These are phyloP conservation scores for Uloborus plumipes DNA, from an alignment of 2,888 invertebrate genomes.

Conservation along the genomic window DNA sequence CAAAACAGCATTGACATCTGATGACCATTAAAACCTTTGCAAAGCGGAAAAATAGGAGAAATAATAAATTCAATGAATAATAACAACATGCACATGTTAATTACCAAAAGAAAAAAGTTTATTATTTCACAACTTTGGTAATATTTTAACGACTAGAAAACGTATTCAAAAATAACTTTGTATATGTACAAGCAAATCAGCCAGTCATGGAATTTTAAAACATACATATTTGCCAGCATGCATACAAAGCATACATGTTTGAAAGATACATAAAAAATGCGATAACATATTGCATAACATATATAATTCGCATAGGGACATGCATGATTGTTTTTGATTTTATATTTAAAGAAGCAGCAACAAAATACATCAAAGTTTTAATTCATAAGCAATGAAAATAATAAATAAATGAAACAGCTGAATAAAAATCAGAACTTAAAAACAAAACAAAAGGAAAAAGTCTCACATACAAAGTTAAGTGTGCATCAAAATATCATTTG, in stretches of 20 bases:
- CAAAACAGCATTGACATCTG: constrained; percentile 49
- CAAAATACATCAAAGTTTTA: constrained; percentile 51
- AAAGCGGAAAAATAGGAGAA: constrained; percentile 4
- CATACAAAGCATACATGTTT: constrained; percentile 27
- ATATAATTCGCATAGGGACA: constrained; percentile 30
- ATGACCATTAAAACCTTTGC: constrained; percentile 61
- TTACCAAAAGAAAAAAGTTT: constrained; percentile 45
- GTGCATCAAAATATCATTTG: constrained; percentile 45
- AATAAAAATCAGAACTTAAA: constrained; percentile 8
- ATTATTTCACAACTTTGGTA: constrained; percentile 64
- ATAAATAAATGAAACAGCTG: constrained; percentile 42
- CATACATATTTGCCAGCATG: constrained; percentile 40
- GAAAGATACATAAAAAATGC: constrained; percentile 28
- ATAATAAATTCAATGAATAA: constrained; percentile 32
- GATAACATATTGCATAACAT: constrained; percentile 52
- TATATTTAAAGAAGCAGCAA: constrained; percentile 22
- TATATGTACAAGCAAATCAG: constrained; percentile 44
- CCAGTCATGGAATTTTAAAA: constrained; percentile 39
- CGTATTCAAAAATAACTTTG: constrained; percentile 54
- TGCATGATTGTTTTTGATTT: constrained; percentile 50
- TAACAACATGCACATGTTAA: constrained; percentile 25
- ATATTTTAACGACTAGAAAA: constrained; percentile 51
- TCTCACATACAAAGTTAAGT: constrained; percentile 26
- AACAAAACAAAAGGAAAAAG: neutral
- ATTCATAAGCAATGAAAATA: constrained; percentile 53